A percentile compares a stretch with the other conserved stretches of the same genome.
Conservation (phyloP, 2,888 invertebrate genomes). For the Odontocolon sp. region DNA sequence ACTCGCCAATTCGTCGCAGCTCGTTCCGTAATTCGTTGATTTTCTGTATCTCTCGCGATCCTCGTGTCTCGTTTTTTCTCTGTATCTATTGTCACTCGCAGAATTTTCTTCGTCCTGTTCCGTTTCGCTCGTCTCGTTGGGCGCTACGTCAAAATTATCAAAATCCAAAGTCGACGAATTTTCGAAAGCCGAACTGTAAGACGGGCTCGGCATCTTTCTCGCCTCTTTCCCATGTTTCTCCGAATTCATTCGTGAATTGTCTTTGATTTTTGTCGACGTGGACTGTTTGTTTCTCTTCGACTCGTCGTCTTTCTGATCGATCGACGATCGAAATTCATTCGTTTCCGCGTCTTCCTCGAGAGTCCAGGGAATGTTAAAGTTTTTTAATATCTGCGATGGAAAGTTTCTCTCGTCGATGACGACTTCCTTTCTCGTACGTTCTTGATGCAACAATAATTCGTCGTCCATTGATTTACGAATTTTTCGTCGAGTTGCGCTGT, state of each 20-base stretch:
- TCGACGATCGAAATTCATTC: neutral
- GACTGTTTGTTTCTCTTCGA: neutral
- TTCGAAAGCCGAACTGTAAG: slow-evolving; percentile 49
- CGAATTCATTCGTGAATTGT: neutral
- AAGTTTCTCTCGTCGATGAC: neutral
- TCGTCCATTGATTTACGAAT: slow-evolving; percentile 53
- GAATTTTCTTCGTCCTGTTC: slow-evolving; percentile 33
- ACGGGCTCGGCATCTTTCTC: slow-evolving; percentile 41
- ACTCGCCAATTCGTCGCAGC: slow-evolving; percentile 33
- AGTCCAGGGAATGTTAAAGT: slow-evolving; percentile 1
- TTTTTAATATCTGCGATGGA: slow-evolving; percentile 18
- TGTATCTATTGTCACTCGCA: slow-evolving; percentile 24
- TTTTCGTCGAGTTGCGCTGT: slow-evolving; percentile 23
- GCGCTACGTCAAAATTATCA: slow-evolving; percentile 69
- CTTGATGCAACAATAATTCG: slow-evolving; percentile 12
- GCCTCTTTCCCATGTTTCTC: slow-evolving; percentile 21
- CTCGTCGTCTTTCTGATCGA: neutral
- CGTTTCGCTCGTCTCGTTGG: slow-evolving; percentile 60
- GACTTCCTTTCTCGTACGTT: slow-evolving; percentile 23
- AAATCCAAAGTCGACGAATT: slow-evolving; percentile 66
- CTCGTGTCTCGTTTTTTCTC: slow-evolving; percentile 49
- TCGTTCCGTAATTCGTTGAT: slow-evolving; percentile 31
- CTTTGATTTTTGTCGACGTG: neutral
- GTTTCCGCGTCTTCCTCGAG: neutral
- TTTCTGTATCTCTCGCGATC: slow-evolving; percentile 54